Percentiles rank a stretch among this genome's conserved stretches.
These are phyloP conservation scores for Mesoligia furuncula DNA, from an alignment of 2,888 invertebrate genomes.

Conservation along the genomic window DNA sequence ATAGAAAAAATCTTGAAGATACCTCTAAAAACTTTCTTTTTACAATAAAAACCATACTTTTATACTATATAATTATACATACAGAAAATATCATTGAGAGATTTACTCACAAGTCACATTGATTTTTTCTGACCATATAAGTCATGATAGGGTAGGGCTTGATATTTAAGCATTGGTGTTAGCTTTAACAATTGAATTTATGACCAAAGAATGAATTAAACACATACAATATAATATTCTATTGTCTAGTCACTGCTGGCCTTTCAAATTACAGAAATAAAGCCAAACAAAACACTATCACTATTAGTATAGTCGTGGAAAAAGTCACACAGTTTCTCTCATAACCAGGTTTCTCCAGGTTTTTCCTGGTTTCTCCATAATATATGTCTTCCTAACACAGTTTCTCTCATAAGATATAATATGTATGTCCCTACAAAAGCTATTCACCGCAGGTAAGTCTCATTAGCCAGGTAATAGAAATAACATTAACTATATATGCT, in stretches of 20 bases:
- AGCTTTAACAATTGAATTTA: not conserved
- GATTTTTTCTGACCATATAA: not conserved
- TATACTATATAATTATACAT: no score
- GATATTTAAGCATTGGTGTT: not conserved
- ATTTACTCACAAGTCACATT: not conserved
- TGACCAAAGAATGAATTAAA: not conserved
- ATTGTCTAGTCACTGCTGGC: not conserved
- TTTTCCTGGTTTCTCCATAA: no score
- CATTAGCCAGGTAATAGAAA: conserved; percentile 31
- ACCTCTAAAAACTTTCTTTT: no score
- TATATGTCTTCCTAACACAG: no score
- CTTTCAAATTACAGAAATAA: not conserved
- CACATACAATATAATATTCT: not conserved
- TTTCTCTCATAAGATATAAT: not conserved
- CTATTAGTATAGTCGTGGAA: not conserved
- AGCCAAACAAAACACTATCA: not conserved
- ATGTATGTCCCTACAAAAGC: not conserved
- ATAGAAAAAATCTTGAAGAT: no score
- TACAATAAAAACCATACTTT: no score
- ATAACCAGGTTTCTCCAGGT: no score
- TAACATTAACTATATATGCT: conserved; percentile 32
- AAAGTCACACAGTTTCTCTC: not conserved
- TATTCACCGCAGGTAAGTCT: not conserved
- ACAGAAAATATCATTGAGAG: not conserved
- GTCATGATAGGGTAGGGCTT: not conserved